Evolutionary conservation across 2,888 invertebrate genomes (phyloP), one percentile per base, ranked within the genome.

Genomic region (Drosophila conformis): DNA sequence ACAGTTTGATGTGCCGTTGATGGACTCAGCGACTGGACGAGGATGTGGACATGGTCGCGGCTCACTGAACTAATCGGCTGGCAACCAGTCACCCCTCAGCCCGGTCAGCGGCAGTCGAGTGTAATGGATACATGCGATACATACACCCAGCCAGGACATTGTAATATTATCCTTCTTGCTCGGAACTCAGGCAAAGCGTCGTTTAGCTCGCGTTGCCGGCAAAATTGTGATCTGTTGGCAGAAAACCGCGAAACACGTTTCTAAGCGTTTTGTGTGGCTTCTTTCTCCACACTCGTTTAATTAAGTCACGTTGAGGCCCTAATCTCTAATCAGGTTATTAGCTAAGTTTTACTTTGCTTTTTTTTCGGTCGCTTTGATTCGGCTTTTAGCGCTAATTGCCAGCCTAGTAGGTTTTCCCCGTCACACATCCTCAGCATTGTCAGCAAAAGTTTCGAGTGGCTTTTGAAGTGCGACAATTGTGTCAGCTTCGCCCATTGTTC

Each of bases 1-100:
- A 80, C 80, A 86, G 89, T 76, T 90, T 88, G 90, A 90, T 87
- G 90, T 83, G 73, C 80, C 71, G 68, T 88, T 90, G 90, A 90
- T 87, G 90, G 80, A 89, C 84, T 84, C 51, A 42, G 53, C 65
- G 69, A 65, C 75, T 70, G 76, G 76, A 66, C 78, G 33, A 21
- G 52, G 51, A 60, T 40, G 52, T 42, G 57, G 42, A 64, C 51
- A 49, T 59, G 66, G 76, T 52, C 56, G 66, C 69, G 77, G 63
- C 76, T 78, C 67, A 73, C 69, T 89, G 82, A 65, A 77, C 89
- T 86, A 83, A 88, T 81, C 81, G 89, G 52, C 46, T n/a, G 21
- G 51, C n/a, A 64, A 27, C 31, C 25, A 64, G 25, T 36, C 53
- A 53, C 66, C 60, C 46, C 42, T 42, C 21, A 21, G 6, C 21